Conservation (phyloP, 2,797 vertebrate species). For the Neoniphon sammara region DNA sequence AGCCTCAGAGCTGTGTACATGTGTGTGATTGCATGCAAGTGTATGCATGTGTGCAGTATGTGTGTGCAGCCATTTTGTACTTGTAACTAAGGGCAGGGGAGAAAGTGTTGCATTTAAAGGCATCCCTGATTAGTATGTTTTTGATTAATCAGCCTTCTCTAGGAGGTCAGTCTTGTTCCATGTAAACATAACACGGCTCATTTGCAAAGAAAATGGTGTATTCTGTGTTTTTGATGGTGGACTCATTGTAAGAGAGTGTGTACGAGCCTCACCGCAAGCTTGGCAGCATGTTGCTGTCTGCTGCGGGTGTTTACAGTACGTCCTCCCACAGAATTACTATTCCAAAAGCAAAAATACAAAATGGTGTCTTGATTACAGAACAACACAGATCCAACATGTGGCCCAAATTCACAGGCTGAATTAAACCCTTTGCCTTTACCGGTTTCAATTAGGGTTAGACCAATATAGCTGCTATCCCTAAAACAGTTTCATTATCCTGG, state of each 20-base stretch:
- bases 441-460: no score
- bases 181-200: constrained; percentile 70
- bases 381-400: constrained; percentile 54
- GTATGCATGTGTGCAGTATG: constrained; percentile 1
- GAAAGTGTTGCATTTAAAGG: constrained; percentile 29
- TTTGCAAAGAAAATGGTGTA: constrained; percentile 68
- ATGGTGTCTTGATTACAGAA: constrained; percentile 65
- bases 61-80: background rate
- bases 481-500: no score
- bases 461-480: no score
- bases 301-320: constrained; percentile 61
- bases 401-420: constrained; percentile 48
- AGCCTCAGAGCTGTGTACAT: no score
- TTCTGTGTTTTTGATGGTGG: constrained; percentile 44
- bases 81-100: constrained; percentile 1
- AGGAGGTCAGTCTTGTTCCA: constrained; percentile 55
- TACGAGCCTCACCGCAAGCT: constrained; percentile 26
- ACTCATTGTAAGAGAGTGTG: constrained; percentile 40
- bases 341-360: constrained; percentile 32
- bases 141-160: constrained; percentile 58
- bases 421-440: constrained; percentile 34
- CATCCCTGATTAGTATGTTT: constrained; percentile 31
- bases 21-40: background rate
- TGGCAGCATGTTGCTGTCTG: constrained; percentile 29
- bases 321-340: constrained; percentile 34